These are phyloP conservation scores for Sphenopsis melanotis DNA, from an alignment of 2,797 vertebrate genomes.

Conservation along the genomic window DNA sequence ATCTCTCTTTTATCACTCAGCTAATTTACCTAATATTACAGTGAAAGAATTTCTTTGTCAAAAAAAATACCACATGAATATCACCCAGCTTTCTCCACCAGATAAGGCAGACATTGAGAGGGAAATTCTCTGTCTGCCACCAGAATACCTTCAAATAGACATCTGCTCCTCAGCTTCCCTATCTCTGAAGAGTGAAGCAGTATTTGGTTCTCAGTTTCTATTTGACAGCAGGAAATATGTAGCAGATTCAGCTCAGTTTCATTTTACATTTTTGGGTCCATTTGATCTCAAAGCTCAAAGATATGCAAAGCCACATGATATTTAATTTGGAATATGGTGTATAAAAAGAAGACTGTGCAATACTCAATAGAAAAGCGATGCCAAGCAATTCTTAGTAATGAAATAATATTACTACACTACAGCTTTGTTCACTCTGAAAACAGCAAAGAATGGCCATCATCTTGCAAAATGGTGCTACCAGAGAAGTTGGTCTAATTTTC, in stretches of 20 bases:
- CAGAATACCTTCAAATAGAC: conserved; percentile 2
- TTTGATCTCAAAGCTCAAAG: conserved; percentile 36
- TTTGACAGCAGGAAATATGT: conserved; percentile 23
- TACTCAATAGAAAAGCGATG: not conserved
- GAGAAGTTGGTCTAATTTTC: not conserved
- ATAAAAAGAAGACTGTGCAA: not conserved
- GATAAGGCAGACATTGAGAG: not conserved
- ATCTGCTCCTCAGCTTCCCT: conserved; percentile 40
- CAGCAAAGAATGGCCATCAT: not conserved
- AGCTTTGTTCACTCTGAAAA: not conserved
- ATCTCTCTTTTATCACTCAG: not conserved
- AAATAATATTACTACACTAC: not conserved
- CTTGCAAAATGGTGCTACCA: not conserved
- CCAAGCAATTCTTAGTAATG: conserved; percentile 20
- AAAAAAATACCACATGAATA: conserved; percentile 12
- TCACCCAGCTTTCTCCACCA: not conserved
- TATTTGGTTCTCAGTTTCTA: not conserved
- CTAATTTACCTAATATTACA: conserved; percentile 32
- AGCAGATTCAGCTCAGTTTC: conserved; percentile 20
- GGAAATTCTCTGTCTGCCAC: not conserved
- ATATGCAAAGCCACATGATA: conserved; percentile 6
- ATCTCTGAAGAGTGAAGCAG: not conserved
- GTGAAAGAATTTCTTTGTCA: conserved; percentile 7
- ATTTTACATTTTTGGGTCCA: conserved; percentile 1
- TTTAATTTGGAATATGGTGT: not conserved